phyloP scores from a whole-genome alignment of 2,113 vertebrate species.

The Amphiprion ocellaris region DNA sequence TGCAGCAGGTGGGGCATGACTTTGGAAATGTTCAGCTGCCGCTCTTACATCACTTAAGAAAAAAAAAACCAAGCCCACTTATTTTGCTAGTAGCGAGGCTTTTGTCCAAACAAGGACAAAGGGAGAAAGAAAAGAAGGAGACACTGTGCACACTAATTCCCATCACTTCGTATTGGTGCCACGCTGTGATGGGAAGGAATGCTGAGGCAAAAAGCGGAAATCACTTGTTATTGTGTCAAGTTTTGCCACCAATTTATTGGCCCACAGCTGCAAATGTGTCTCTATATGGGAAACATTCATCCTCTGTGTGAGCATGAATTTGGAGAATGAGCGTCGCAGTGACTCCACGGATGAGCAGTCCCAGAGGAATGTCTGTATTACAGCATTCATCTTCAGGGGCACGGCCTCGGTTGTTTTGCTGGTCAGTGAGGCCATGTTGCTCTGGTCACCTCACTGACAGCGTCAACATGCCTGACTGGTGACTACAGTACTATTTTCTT shows the following conservation, averaged over 20 bases:
- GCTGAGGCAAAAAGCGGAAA: constrained; percentile 22
- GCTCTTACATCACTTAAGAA: constrained; percentile 47
- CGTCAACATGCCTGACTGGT: constrained; percentile 47
- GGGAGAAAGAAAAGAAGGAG: constrained; percentile 31
- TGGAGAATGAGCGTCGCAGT: constrained; percentile 33
- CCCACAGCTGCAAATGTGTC: constrained; percentile 12
- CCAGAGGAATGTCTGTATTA: constrained; percentile 57
- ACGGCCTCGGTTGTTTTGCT: constrained; percentile 24
- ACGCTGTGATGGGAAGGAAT: neutral
- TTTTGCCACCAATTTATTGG: constrained; percentile 14
- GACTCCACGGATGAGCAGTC: constrained; percentile 42
- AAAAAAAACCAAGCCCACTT: constrained; percentile 7
- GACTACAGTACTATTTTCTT: constrained; percentile 14
- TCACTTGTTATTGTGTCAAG: constrained; percentile 28
- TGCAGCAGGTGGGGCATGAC: constrained; percentile 53
- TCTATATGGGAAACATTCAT: constrained; percentile 18
- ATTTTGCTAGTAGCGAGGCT: constrained; percentile 15
- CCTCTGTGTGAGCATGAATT: constrained; percentile 27
- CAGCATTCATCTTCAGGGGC: constrained; percentile 44
- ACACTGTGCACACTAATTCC: constrained; percentile 19
- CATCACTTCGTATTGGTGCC: neutral
- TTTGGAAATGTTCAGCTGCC: constrained; percentile 42
- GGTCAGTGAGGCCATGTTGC: constrained; percentile 31
- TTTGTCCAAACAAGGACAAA: constrained; percentile 75
- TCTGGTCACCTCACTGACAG: constrained; percentile 27